Evolutionary conservation across 2,113 vertebrate species (phyloP).

Genomic region (Centropus bengalensis): DNA sequence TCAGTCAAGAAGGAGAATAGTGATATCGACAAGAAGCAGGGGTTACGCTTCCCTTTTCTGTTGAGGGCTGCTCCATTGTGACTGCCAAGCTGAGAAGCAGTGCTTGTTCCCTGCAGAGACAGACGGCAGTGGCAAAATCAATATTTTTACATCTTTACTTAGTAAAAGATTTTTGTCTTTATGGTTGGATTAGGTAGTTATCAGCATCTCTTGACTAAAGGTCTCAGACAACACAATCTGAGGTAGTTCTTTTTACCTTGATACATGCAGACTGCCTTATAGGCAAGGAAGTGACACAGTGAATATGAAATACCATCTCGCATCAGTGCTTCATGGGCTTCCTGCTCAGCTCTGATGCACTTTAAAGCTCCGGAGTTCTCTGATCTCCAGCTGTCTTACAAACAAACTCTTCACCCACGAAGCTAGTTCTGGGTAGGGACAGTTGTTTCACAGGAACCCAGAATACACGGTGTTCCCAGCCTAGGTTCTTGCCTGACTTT

Average conservation of each 20-base stretch:
- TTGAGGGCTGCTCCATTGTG: not conserved
- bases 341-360: not conserved
- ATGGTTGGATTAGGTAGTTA: not conserved
- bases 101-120: not conserved
- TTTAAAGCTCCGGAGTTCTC: not conserved
- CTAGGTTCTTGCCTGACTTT: slow-evolving; percentile 42
- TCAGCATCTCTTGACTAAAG: not conserved
- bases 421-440: slow-evolving; percentile 19
- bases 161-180: not conserved
- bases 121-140: not conserved
- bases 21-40: not conserved
- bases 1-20: not conserved
- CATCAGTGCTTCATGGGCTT: not conserved
- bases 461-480: slow-evolving; percentile 41
- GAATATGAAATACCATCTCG: not conserved
- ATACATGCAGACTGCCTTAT: not conserved
- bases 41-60: not conserved
- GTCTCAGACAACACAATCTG: not conserved
- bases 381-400: slow-evolving; percentile 50
- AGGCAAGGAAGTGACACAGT: not conserved
- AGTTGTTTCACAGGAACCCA: slow-evolving; percentile 44
- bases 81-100: not conserved
- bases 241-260: not conserved
- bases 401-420: slow-evolving; percentile 37
- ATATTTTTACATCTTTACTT: not conserved